Percentiles rank a stretch among this genome's conserved stretches.
Conservation (phyloP, 2,113 vertebrate genomes). For the Chlorodrepanis virens region DNA sequence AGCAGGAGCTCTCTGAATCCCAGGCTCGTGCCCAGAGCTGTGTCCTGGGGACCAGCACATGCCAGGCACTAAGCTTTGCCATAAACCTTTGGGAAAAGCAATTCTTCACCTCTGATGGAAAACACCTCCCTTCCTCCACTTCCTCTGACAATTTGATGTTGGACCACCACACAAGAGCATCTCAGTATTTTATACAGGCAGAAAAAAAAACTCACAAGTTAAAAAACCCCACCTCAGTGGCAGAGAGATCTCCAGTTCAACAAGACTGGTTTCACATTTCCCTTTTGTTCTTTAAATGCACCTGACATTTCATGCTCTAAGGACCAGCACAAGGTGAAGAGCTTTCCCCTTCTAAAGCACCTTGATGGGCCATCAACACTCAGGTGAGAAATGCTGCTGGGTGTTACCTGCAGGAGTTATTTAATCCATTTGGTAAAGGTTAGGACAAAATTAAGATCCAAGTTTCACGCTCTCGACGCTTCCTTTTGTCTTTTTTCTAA, state of each 20-base stretch:
- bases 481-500: neutral
- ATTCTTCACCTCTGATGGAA: neutral
- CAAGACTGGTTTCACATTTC: neutral
- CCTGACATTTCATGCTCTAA: neutral
- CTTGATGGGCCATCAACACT: neutral
- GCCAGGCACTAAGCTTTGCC: neutral
- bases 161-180: accelerated
- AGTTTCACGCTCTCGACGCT: neutral
- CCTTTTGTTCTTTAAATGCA: neutral
- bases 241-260: neutral
- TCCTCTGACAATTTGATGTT: neutral
- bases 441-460: slow-evolving; percentile 55
- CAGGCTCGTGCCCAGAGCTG: neutral
- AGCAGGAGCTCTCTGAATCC: accelerated
- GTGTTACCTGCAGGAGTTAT: neutral
- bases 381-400: neutral
- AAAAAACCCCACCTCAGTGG: accelerated
- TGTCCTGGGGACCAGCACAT: accelerated
- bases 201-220: neutral
- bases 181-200: neutral
- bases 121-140: neutral
- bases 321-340: neutral
- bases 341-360: neutral
- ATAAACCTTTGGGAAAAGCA: neutral
- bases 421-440: slow-evolving; percentile 43